phyloP scores from a whole-genome alignment of 2,797 vertebrate genomes.

The Florisuga fusca region DNA sequence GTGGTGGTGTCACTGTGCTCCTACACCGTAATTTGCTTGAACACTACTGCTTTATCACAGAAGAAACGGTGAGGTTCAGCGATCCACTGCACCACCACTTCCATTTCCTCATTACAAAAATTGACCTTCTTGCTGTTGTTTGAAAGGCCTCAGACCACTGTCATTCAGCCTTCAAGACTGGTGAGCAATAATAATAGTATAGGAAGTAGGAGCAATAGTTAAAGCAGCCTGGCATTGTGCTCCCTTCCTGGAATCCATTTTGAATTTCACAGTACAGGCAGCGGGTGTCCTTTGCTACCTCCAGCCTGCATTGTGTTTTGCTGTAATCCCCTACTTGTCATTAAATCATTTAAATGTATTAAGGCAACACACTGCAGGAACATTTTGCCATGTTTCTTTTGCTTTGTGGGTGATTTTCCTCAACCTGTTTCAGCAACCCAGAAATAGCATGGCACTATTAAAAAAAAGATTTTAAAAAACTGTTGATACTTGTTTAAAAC shows the following conservation, averaged over 20 bases:
- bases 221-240: slow-evolving; percentile 65
- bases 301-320: slow-evolving; percentile 62
- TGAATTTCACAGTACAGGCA: slow-evolving; percentile 75
- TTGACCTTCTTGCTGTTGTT: slow-evolving; percentile 82
- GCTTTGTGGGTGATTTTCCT: slow-evolving; percentile 58
- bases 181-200: slow-evolving; percentile 81
- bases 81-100: slow-evolving; percentile 77
- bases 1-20: slow-evolving; percentile 71
- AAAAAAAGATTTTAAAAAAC: background rate
- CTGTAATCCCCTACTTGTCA: slow-evolving; percentile 73
- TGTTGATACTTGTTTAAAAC: background rate
- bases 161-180: slow-evolving; percentile 81
- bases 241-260: slow-evolving; percentile 79
- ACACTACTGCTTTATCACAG: slow-evolving; percentile 68
- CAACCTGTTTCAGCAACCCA: background rate
- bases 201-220: slow-evolving; percentile 71
- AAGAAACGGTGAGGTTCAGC: slow-evolving; percentile 79
- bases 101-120: slow-evolving; percentile 86
- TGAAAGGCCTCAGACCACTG: slow-evolving; percentile 85
- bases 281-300: slow-evolving; percentile 67
- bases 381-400: slow-evolving; percentile 65
- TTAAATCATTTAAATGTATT: slow-evolving; percentile 77
- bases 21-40: slow-evolving; percentile 78
- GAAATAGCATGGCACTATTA: background rate
- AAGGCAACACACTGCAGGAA: slow-evolving; percentile 65